Conservation (phyloP, 1,140 invertebrate species). For the Formica exsecta region DNA sequence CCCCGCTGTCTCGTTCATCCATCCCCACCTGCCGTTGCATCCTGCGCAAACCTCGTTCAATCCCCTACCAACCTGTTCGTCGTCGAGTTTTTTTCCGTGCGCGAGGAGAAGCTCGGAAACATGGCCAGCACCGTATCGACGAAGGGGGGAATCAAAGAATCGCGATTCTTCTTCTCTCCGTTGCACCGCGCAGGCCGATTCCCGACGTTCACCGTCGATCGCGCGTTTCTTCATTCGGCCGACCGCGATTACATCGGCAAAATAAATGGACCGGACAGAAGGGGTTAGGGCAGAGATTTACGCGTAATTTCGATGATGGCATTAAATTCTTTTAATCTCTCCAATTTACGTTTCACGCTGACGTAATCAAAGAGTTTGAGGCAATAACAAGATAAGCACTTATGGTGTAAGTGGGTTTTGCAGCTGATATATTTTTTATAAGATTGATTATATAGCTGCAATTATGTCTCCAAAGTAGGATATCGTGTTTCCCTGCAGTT, state of each 20-base stretch:
- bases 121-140: constrained; percentile 70
- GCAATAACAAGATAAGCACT: constrained; percentile 33
- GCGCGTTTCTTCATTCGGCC: constrained; percentile 59
- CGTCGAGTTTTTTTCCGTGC: constrained; percentile 64
- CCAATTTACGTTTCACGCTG: constrained; percentile 26
- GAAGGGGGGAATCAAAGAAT: constrained; percentile 29
- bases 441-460: neutral
- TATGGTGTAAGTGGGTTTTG: neutral
- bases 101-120: constrained; percentile 62
- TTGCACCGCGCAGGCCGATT: constrained; percentile 40
- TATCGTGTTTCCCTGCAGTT: neutral
- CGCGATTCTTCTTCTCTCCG: constrained; percentile 43
- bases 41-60: constrained; percentile 72
- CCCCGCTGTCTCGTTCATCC: constrained; percentile 56
- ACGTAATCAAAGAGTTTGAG: constrained; percentile 22
- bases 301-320: constrained; percentile 39
- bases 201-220: constrained; percentile 37
- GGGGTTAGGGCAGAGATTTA: constrained; percentile 19
- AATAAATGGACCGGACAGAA: constrained; percentile 33
- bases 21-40: constrained; percentile 63
- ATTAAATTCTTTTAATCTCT: constrained; percentile 33
- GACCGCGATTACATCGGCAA: constrained; percentile 36
- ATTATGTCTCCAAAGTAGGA: neutral
- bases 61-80: constrained; percentile 76
- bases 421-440: constrained; percentile 8